These are phyloP conservation scores for Stercorarius parasiticus DNA, from an alignment of 2,113 vertebrate species.

Conservation along the genomic window DNA sequence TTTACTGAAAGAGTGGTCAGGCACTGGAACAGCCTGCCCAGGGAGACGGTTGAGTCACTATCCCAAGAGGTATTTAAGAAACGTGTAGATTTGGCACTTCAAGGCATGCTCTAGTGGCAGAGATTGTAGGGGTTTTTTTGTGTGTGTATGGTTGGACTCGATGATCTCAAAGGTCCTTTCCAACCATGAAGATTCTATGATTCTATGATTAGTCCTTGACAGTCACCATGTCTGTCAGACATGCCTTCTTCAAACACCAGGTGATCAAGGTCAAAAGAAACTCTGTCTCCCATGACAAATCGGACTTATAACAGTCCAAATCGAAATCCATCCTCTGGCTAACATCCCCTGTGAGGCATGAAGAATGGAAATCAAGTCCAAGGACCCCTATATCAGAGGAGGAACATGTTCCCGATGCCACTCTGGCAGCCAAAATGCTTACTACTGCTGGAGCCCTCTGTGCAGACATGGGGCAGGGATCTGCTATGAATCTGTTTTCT, in stretches of 20 bases:
- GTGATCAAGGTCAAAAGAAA: neutral
- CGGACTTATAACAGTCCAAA: neutral
- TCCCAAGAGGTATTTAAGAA: no score
- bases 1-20: no score
- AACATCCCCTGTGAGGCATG: neutral
- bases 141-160: no score
- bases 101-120: no score
- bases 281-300: neutral
- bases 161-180: no score
- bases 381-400: neutral
- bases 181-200: no score
- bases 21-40: no score
- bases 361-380: neutral
- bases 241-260: neutral
- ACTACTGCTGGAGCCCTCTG: neutral
- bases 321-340: neutral
- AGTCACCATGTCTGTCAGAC: neutral
- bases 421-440: neutral
- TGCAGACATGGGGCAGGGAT: neutral
- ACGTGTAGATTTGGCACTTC: no score
- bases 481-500: neutral
- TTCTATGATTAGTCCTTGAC: neutral
- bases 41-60: no score
- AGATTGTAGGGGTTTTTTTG: no score
- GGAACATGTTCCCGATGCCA: neutral